Conservation (phyloP, 92 coral and sea anemone genomes). For the Heliopora coerulea region DNA sequence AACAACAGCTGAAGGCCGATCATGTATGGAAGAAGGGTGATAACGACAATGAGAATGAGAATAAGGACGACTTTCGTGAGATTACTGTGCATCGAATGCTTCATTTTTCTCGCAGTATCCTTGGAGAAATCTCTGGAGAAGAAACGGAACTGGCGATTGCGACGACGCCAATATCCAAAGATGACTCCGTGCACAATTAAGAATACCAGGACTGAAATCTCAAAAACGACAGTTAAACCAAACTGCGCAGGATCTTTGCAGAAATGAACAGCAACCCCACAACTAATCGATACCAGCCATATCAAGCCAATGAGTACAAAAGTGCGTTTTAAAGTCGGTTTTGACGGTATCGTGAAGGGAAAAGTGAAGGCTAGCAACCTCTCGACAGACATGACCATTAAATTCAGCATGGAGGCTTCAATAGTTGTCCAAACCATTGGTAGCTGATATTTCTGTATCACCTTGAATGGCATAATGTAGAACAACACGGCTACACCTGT, state of each 20-base stretch:
- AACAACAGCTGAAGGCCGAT: neutral
- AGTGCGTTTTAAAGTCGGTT: conserved; percentile 11
- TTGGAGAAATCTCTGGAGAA: conserved; percentile 3
- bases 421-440: conserved; percentile 36
- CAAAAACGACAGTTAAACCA: conserved; percentile 4
- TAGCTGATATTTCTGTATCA: neutral
- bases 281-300: conserved; percentile 9
- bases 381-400: conserved; percentile 25
- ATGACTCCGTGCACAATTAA: neutral
- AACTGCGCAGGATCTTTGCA: neutral
- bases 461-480: too few species aligned
- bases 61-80: conserved; percentile 27
- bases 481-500: conserved; percentile 19
- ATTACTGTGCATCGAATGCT: conserved; percentile 2
- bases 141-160: neutral
- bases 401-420: conserved; percentile 19
- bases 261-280: conserved; percentile 10
- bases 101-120: conserved; percentile 3
- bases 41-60: neutral
- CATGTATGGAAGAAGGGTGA: conserved; percentile 31
- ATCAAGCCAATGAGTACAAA: neutral
- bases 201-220: conserved; percentile 11
- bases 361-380: neutral
- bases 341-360: conserved; percentile 2
- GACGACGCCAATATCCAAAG: neutral